Evolutionary conservation across 2,888 invertebrate genomes (phyloP).

Genomic region (Mesorhabditis sp.): DNA sequence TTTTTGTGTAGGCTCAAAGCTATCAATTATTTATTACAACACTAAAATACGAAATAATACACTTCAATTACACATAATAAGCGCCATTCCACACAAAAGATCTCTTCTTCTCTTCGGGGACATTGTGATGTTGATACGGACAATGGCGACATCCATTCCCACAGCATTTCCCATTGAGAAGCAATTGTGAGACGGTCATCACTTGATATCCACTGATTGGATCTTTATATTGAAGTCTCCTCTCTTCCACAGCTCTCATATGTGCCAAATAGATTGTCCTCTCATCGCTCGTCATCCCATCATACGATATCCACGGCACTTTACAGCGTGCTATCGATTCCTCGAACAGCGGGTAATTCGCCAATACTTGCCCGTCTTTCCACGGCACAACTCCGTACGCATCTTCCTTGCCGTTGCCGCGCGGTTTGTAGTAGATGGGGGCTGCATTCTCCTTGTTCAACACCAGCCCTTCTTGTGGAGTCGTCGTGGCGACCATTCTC

Average conservation of each 20-base stretch:
- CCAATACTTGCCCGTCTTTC: conserved; percentile 43
- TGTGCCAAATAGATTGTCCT: conserved; percentile 49
- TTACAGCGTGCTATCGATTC: conserved; percentile 43
- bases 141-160: conserved; percentile 56
- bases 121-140: conserved; percentile 50
- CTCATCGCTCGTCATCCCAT: conserved; percentile 45
- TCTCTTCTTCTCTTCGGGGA: conserved; percentile 31
- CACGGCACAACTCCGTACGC: conserved; percentile 38
- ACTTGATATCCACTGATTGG: conserved; percentile 39
- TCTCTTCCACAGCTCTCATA: conserved; percentile 44
- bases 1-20: too few species aligned
- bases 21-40: too few species aligned
- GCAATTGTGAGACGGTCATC: conserved; percentile 43
- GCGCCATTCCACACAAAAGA: conserved; percentile 51
- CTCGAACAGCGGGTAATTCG: conserved; percentile 53
- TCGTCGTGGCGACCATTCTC: conserved; percentile 11
- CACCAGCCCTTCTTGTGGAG: conserved; percentile 15
- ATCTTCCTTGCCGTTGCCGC: conserved; percentile 17
- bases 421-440: conserved; percentile 43
- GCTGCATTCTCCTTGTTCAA: conserved; percentile 28
- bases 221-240: conserved; percentile 47
- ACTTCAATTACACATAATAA: conserved; percentile 41
- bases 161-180: conserved; percentile 51
- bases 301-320: conserved; percentile 43
- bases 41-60: conserved; percentile 4